Evolutionary conservation across 2,797 vertebrate species (phyloP).

Genomic region (Falco novaeseelandiae): DNA sequence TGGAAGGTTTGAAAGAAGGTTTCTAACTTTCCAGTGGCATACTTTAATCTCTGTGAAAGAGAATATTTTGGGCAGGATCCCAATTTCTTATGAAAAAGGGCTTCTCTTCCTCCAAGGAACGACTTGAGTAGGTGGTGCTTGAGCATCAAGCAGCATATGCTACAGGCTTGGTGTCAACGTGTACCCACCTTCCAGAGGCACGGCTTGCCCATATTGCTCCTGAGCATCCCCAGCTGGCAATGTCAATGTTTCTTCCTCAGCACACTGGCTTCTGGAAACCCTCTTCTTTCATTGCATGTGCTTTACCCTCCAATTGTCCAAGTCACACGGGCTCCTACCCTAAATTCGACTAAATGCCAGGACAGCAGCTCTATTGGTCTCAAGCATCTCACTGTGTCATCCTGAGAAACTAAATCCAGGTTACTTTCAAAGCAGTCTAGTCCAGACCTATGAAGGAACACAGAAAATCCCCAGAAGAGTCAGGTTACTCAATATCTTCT

Average conservation of each 20-base stretch:
- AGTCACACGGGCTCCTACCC: not conserved
- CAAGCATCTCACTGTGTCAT: not conserved
- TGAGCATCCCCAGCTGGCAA: not conserved
- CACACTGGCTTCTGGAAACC: not conserved
- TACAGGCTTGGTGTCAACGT: not conserved
- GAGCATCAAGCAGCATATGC: not conserved
- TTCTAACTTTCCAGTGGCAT: not conserved
- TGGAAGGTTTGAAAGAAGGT: not conserved
- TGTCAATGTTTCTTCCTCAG: not conserved
- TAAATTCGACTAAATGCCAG: not conserved
- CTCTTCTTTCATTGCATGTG: not conserved
- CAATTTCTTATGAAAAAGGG: not conserved
- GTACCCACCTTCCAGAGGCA: not conserved
- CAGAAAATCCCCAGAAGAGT: not conserved
- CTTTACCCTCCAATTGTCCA: not conserved
- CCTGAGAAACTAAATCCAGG: not conserved
- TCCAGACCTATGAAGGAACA: not conserved
- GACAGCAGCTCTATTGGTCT: not conserved
- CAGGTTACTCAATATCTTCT: not conserved
- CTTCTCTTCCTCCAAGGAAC: not conserved
- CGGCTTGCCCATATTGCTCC: not conserved
- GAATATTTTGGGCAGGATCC: not conserved
- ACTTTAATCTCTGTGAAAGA: not conserved
- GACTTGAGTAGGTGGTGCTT: not conserved
- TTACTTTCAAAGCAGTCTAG: not conserved